Conservation (phyloP, 2,888 invertebrate species). For the Nomada ruficornis region DNA sequence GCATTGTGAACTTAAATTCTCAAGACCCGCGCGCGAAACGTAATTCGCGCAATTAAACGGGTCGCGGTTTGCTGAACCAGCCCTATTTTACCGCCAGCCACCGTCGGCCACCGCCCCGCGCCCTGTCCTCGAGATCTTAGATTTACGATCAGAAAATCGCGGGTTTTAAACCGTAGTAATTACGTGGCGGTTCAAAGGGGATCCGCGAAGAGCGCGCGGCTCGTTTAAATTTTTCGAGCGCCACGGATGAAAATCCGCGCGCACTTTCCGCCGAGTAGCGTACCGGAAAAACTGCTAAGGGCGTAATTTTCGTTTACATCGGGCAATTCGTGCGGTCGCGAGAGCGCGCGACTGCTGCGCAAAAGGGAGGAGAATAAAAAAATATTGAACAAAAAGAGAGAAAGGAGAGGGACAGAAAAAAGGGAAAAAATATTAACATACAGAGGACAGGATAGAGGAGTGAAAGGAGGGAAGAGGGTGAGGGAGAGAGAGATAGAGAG, state of each 20-base stretch:
- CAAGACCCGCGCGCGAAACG: conserved; percentile 24
- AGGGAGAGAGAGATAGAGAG: conserved; percentile 19
- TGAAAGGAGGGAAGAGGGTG: not conserved
- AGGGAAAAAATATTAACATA: too few relatives aligned
- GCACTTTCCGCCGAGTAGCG: conserved; percentile 28
- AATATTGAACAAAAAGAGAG: conserved; percentile 31
- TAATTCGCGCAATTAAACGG: conserved; percentile 59
- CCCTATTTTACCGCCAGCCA: conserved; percentile 19
- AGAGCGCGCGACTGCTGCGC: not conserved
- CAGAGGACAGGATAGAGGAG: too few relatives aligned
- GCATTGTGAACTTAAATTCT: conserved; percentile 22
- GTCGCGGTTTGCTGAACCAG: conserved; percentile 24
- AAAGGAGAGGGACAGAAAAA: too few relatives aligned
- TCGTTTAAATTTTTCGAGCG: conserved; percentile 64
- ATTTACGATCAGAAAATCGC: conserved; percentile 52
- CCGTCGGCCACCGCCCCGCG: not conserved
- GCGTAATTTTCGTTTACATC: conserved; percentile 72
- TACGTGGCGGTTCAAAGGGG: conserved; percentile 56
- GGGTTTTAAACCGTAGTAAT: conserved; percentile 50
- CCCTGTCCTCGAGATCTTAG: conserved; percentile 47
- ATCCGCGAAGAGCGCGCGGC: conserved; percentile 44
- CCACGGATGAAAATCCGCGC: conserved; percentile 54
- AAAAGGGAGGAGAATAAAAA: conserved; percentile 10
- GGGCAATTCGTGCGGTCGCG: conserved; percentile 28
- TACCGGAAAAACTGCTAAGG: conserved; percentile 61